These are phyloP conservation scores for Clarias fuscus DNA, from an alignment of 2,797 vertebrate species.

Conservation along the genomic window DNA sequence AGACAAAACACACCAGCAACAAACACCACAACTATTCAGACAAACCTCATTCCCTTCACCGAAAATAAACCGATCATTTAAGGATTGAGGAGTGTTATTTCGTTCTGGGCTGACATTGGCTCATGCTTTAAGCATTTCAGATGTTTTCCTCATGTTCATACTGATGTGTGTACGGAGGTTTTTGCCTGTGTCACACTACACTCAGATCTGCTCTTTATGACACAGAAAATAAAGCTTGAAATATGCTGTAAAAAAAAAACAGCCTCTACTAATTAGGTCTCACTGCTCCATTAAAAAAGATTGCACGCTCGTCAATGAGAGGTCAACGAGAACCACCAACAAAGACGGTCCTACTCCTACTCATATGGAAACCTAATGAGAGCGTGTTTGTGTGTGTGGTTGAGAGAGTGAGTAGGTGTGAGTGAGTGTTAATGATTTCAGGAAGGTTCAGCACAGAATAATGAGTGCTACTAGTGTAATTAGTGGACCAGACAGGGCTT, in stretches of 20 bases:
- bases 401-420: slow-evolving; percentile 3
- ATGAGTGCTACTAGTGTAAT: slow-evolving; percentile 41
- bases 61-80: neutral
- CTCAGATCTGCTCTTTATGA: slow-evolving; percentile 62
- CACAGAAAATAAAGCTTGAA: slow-evolving; percentile 66
- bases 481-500: slow-evolving; percentile 22
- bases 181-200: neutral
- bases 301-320: slow-evolving; percentile 67
- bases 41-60: slow-evolving; percentile 2
- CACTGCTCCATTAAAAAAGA: slow-evolving; percentile 70
- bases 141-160: slow-evolving; percentile 60
- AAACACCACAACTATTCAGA: slow-evolving; percentile 11
- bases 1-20: too few species aligned
- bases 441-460: slow-evolving; percentile 26
- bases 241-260: slow-evolving; percentile 63
- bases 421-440: slow-evolving; percentile 43
- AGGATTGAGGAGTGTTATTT: neutral
- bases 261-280: slow-evolving; percentile 76
- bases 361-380: slow-evolving; percentile 43
- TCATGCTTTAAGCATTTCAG: slow-evolving; percentile 21
- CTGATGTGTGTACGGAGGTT: neutral
- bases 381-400: neutral
- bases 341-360: slow-evolving; percentile 34
- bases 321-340: slow-evolving; percentile 72
- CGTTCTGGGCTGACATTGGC: neutral